Conservation (phyloP, 1,140 invertebrate genomes). For the Hydropsyche tenuis region DNA sequence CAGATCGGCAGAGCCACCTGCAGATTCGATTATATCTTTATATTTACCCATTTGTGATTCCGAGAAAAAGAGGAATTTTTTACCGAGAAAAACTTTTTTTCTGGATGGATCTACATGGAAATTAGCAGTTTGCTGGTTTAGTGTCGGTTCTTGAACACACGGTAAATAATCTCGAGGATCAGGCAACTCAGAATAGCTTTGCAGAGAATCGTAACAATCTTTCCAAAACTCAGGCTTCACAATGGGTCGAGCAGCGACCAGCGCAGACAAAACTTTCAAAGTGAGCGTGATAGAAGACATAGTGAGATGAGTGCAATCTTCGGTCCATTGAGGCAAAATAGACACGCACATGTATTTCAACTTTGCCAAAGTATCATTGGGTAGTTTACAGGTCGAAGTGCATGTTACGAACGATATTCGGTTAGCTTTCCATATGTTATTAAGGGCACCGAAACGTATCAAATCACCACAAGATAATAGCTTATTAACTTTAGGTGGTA, state of each 20-base stretch:
- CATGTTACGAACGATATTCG: constrained; percentile 56
- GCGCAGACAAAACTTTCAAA: constrained; percentile 71
- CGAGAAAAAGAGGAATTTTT: constrained; percentile 68
- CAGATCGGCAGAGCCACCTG: constrained; percentile 55
- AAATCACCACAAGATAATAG: constrained; percentile 57
- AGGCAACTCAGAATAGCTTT: constrained; percentile 58
- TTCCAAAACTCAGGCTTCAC: constrained; percentile 69
- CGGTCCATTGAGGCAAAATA: constrained; percentile 59
- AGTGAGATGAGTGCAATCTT: constrained; percentile 68
- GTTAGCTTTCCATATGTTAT: constrained; percentile 60
- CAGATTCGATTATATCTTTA: constrained; percentile 58
- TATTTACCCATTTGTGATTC: constrained; percentile 66
- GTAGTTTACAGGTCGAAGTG: constrained; percentile 60
- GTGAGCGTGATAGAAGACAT: constrained; percentile 72
- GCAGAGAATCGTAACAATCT: constrained; percentile 59
- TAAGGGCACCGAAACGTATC: constrained; percentile 63
- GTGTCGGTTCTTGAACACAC: constrained; percentile 62
- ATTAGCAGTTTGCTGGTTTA: constrained; percentile 63
- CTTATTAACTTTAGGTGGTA: constrained; percentile 51
- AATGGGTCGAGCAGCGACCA: constrained; percentile 68
- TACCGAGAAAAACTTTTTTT: constrained; percentile 64
- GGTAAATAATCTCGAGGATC: constrained; percentile 64
- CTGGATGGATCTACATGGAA: constrained; percentile 63
- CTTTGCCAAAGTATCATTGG: constrained; percentile 55
- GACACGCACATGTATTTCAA: constrained; percentile 55